phyloP scores from a whole-genome alignment of 2,113 vertebrate genomes.

The Leptodactylus fuscus region DNA sequence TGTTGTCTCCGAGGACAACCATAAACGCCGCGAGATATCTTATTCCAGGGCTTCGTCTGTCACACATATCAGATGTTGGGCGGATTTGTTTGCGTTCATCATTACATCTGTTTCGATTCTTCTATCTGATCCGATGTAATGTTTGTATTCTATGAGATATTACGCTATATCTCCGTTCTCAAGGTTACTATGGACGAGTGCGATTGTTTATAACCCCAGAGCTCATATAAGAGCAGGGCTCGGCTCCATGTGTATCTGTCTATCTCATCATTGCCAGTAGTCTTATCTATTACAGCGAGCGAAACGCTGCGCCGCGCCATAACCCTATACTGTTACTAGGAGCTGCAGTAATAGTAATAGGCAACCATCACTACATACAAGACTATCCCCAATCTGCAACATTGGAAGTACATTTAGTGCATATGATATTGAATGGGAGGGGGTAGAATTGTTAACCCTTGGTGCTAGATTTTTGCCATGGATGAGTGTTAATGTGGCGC shows the following conservation, averaged over 20 bases:
- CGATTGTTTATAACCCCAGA: slow-evolving; percentile 32
- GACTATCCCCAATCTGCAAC: too few species aligned
- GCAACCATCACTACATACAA: background rate
- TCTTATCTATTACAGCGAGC: background rate
- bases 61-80: slow-evolving; percentile 46
- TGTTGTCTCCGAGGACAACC: background rate
- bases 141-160: background rate
- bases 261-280: background rate
- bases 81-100: background rate
- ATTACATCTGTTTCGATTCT: slow-evolving; percentile 31
- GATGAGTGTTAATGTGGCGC: too few species aligned
- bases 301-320: background rate
- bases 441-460: too few species aligned
- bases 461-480: too few species aligned
- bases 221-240: slow-evolving; percentile 9
- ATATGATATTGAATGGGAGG: too few species aligned
- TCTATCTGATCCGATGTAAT: slow-evolving; percentile 6
- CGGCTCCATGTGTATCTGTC: background rate
- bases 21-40: background rate
- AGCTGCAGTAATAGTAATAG: background rate
- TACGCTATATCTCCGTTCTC: background rate
- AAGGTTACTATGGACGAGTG: slow-evolving; percentile 15
- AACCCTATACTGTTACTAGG: background rate
- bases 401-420: too few species aligned
- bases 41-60: background rate